phyloP scores from a whole-genome alignment of 1,140 invertebrate genomes.

The Eriosoma lanigerum region DNA sequence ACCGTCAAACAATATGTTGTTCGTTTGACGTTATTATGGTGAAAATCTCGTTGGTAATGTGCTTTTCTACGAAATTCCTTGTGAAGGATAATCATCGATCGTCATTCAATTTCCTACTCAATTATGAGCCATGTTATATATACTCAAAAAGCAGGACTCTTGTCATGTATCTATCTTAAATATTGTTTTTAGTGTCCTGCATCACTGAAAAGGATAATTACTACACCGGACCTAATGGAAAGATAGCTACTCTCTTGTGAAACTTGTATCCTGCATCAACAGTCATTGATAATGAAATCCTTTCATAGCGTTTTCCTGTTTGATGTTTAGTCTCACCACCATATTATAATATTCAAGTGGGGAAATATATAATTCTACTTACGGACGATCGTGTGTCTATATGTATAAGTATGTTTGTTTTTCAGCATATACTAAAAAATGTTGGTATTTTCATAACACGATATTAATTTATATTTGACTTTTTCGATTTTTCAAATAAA shows the following conservation, averaged over 20 bases:
- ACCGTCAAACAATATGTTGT: no score
- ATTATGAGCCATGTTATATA: no score
- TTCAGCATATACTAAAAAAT: neutral
- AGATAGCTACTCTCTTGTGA: neutral
- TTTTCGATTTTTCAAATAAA: no score
- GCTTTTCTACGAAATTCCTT: no score
- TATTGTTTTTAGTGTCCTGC: neutral
- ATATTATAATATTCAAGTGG: constrained; percentile 7
- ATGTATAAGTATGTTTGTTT: no score
- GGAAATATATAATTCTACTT: neutral
- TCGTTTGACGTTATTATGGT: no score
- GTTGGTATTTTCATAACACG: neutral
- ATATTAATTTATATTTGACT: no score
- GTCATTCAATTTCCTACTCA: no score
- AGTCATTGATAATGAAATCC: constrained; percentile 32
- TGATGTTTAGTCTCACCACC: neutral
- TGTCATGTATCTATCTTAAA: neutral
- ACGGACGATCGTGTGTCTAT: neutral
- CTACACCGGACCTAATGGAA: constrained; percentile 19
- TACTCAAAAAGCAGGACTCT: neutral
- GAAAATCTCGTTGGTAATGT: no score
- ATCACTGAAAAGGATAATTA: constrained; percentile 5
- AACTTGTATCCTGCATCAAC: neutral
- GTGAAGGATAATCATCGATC: no score
- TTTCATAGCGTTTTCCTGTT: constrained; percentile 17